phyloP scores from a whole-genome alignment of 2,113 vertebrate genomes.

The Percopsis transmontana region DNA sequence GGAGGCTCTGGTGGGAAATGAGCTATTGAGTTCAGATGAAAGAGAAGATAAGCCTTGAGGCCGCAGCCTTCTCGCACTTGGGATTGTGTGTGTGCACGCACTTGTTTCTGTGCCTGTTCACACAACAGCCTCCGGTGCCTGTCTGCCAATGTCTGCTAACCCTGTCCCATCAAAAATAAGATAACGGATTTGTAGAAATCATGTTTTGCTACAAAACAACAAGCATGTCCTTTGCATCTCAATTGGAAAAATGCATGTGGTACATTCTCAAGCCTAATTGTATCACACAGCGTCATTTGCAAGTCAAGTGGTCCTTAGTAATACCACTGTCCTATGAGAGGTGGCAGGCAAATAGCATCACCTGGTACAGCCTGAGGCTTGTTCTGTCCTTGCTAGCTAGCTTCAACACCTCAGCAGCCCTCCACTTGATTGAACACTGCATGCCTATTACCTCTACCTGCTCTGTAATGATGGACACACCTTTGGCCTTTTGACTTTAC shows the following conservation, averaged over 20 bases:
- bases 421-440: slow-evolving; percentile 23
- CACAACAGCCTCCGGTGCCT: neutral
- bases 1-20: slow-evolving; percentile 12
- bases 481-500: slow-evolving; percentile 30
- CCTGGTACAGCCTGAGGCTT: slow-evolving; percentile 27
- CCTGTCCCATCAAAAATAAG: slow-evolving; percentile 9
- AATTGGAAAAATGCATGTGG: too few species aligned
- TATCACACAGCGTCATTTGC: neutral
- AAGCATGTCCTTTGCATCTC: too few species aligned
- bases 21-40: slow-evolving; percentile 43
- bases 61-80: neutral
- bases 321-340: neutral
- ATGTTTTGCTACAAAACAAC: too few species aligned
- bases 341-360: neutral
- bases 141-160: slow-evolving; percentile 27
- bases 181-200: slow-evolving; percentile 17
- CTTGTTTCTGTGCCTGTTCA: slow-evolving; percentile 2
- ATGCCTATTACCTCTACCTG: slow-evolving; percentile 25
- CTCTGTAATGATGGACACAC: slow-evolving; percentile 22
- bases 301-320: too few species aligned
- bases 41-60: slow-evolving; percentile 45
- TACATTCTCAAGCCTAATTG: too few species aligned
- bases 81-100: slow-evolving; percentile 6
- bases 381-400: slow-evolving; percentile 44
- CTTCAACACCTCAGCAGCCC: slow-evolving; percentile 31